These are phyloP conservation scores for Rhynchonema sp. DNA, from an alignment of 2,888 invertebrate species.

Conservation along the genomic window DNA sequence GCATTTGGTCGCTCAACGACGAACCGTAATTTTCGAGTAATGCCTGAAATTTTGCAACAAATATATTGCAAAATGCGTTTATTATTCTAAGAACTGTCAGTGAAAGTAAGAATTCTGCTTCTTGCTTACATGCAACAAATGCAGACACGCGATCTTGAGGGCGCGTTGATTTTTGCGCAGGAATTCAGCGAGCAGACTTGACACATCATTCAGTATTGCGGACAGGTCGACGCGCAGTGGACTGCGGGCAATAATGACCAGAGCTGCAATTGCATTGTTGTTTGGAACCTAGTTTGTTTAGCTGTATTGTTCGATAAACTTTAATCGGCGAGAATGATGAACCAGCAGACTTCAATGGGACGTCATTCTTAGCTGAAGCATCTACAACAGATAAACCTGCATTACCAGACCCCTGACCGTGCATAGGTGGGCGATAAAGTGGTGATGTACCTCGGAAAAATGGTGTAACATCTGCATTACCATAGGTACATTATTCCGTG, in stretches of 20 bases:
- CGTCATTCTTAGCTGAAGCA: too few species aligned
- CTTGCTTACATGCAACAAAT: constrained; percentile 46
- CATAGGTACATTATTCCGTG: too few species aligned
- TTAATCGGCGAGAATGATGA: too few species aligned
- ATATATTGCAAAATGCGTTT: not conserved
- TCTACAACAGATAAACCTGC: too few species aligned
- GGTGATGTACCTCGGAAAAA: too few species aligned
- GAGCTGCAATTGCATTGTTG: not conserved
- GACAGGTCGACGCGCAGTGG: constrained; percentile 59
- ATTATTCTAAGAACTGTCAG: not conserved
- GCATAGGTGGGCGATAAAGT: too few species aligned
- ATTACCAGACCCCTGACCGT: too few species aligned
- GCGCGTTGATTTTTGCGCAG: constrained; percentile 88
- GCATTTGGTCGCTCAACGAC: not conserved
- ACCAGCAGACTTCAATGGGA: too few species aligned
- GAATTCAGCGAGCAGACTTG: constrained; percentile 79
- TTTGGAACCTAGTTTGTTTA: not conserved
- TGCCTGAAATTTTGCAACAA: not conserved
- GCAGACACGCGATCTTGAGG: constrained; percentile 68
- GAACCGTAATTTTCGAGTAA: not conserved
- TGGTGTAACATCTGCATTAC: too few species aligned
- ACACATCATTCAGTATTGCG: constrained; percentile 50
- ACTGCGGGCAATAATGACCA: constrained; percentile 2
- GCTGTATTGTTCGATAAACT: not conserved
- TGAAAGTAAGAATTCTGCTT: not conserved